Percentiles rank a stretch among this genome's conserved stretches.
Conservation (phyloP, 2,797 vertebrate genomes). For the Poeciliopsis infans region DNA sequence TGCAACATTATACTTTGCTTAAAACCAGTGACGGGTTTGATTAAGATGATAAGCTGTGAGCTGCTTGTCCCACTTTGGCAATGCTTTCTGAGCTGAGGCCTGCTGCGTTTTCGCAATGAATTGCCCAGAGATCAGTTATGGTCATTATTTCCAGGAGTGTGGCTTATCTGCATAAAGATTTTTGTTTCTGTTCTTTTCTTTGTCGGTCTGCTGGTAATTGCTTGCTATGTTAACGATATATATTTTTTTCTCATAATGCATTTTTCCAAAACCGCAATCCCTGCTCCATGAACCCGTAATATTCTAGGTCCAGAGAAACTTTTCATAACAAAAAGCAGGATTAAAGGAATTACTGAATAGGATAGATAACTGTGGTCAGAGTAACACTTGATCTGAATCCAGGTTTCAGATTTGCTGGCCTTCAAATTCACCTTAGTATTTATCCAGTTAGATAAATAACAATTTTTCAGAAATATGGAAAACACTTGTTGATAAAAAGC, state of each 20-base stretch:
- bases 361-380: conserved; percentile 10
- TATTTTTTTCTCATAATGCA: conserved; percentile 2
- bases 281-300: conserved; percentile 15
- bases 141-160: conserved; percentile 18
- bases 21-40: conserved; percentile 31
- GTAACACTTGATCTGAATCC: conserved; percentile 19
- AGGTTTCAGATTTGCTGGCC: conserved; percentile 27
- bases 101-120: conserved; percentile 23
- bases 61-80: conserved; percentile 44
- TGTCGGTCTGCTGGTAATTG: conserved; percentile 10
- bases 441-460: conserved; percentile 38
- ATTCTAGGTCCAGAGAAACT: conserved; percentile 14
- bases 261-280: conserved; percentile 20
- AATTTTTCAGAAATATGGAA: conserved; percentile 16
- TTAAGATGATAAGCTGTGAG: conserved; percentile 43
- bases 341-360: conserved; percentile 27
- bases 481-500: conserved; percentile 7
- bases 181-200: conserved; percentile 16
- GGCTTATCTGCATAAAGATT: conserved; percentile 11
- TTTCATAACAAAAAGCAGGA: conserved; percentile 24
- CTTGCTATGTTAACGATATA: conserved; percentile 3
- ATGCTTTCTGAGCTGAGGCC: conserved; percentile 4
- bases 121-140: conserved; percentile 17
- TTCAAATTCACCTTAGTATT: conserved; percentile 30
- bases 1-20: conserved; percentile 30